These are phyloP conservation scores for Taxidea taxus DNA, from an alignment of 2,113 vertebrate genomes.

Conservation along the genomic window DNA sequence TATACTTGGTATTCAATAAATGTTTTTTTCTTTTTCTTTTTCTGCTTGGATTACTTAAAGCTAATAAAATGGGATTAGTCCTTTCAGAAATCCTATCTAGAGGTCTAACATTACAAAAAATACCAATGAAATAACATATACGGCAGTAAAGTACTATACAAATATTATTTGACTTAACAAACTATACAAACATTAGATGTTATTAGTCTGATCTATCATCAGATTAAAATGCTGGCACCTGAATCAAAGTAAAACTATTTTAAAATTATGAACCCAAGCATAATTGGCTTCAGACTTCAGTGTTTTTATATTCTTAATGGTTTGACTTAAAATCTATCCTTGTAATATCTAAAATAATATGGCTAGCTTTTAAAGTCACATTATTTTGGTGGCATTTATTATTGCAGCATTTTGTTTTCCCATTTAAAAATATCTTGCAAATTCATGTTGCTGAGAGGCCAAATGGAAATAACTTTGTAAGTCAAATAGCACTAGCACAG, in stretches of 20 bases:
- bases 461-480: constrained; percentile 46
- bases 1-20: background rate
- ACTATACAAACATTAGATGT: background rate
- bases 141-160: background rate
- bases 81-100: background rate
- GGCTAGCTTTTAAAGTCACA: constrained; percentile 18
- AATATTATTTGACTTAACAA: background rate
- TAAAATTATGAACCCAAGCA: constrained; percentile 25
- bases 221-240: background rate
- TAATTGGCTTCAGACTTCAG: background rate
- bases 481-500: background rate
- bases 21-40: background rate
- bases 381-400: constrained; percentile 10
- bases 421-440: constrained; percentile 42
- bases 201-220: background rate
- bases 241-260: background rate
- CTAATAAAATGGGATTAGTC: background rate
- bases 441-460: constrained; percentile 21
- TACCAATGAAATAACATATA: background rate
- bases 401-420: background rate
- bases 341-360: background rate
- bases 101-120: background rate
- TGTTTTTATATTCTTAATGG: background rate
- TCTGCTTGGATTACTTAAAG: background rate
- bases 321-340: background rate